Evolutionary conservation across 2,113 vertebrate species (phyloP), one percentile per base, ranked within the genome.

Genomic region (Hiodon alosoides): DNA sequence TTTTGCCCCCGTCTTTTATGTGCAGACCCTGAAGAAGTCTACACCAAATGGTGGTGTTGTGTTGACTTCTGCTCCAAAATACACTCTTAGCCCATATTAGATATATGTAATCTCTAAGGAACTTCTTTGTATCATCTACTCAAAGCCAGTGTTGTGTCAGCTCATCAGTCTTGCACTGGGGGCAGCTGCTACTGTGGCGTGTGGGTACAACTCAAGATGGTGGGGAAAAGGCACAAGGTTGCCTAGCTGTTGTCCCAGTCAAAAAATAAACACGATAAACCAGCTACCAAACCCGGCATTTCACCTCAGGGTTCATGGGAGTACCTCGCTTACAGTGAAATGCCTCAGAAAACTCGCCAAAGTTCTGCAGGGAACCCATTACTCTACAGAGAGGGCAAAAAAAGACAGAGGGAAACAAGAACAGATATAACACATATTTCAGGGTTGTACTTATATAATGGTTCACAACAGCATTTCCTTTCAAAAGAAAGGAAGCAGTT

Each of bases 351-450:
- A 99, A 99, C 0, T 93, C 95, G 47, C 92, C 93, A 0, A 99
- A 94, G 85, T 99, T 99, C 88, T 98, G 97, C 78, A 99, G 84
- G 0, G 96, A 98, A 11, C 97, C 96, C 69, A 96, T 90, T 59
- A 98, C 96, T 89, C 97, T 99, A 54, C 31, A 64, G 14, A 78
- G 13, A 55, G 60, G 31, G 31, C 31, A 31, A 31, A 74, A 66
- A 84, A 51, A 75, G 50, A 83, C 60, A 81, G 76, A 79, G 50
- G 58, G 54, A 69, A 53, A 74, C 0, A 54, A 14, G 4, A 58
- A 46, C 65, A 71, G 16, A 51, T 61, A 46, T 51, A 31, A 48
- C 13, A 14, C n/a, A 5, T 7, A 47, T 67, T 47, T 47, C 3
- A n/a, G 8, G 5, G 17, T 67, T 46, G 65, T 67, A 47, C 46